These are phyloP conservation scores for Oreocharis arfaki DNA, from an alignment of 2,113 vertebrate species.

Conservation along the genomic window DNA sequence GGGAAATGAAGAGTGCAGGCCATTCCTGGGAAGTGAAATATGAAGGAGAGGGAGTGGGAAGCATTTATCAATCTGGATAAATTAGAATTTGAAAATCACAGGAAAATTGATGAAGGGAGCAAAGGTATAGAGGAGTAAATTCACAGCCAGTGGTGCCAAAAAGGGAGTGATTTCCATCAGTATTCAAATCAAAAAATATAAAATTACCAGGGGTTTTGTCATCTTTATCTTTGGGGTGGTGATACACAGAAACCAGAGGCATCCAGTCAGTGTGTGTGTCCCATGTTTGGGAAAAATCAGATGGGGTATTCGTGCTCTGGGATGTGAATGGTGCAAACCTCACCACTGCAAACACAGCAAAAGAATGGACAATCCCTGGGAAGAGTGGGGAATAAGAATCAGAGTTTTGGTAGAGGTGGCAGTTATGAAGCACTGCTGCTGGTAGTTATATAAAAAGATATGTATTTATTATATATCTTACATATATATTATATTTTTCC, in stretches of 20 bases:
- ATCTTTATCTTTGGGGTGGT: not conserved
- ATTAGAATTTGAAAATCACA: not conserved
- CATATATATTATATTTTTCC: no score
- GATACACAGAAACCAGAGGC: not conserved
- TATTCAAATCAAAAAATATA: not conserved
- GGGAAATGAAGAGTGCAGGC: not conserved
- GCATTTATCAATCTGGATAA: not conserved
- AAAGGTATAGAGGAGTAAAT: not conserved
- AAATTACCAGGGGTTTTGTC: not conserved
- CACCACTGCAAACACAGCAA: not conserved
- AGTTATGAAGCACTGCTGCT: not conserved
- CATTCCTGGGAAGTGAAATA: not conserved
- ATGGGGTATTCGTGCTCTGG: not conserved
- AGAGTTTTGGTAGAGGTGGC: not conserved
- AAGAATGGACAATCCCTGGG: not conserved
- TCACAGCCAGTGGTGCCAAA: not conserved
- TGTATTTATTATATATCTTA: not conserved
- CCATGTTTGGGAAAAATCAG: not conserved
- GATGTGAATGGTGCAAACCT: not conserved
- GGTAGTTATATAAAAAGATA: fast-evolving
- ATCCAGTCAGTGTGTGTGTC: not conserved
- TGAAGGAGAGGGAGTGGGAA: not conserved
- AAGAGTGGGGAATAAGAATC: not conserved
- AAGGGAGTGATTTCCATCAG: not conserved
- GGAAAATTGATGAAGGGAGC: not conserved